These are phyloP conservation scores for Spodoptera exigua DNA, from an alignment of 2,888 invertebrate genomes.

Conservation along the genomic window DNA sequence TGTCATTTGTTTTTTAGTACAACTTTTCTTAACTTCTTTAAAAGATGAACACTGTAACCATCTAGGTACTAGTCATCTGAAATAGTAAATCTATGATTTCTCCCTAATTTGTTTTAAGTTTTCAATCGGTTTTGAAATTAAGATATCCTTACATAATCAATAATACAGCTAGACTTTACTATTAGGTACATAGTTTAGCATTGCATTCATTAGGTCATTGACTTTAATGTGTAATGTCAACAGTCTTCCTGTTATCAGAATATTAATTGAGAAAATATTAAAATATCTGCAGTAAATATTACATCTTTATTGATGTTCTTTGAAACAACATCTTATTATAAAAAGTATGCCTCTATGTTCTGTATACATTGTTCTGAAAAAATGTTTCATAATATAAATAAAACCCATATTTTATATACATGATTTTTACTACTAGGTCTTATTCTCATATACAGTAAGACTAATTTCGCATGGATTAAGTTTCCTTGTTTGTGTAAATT, in stretches of 20 bases:
- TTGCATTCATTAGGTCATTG: conserved; percentile 31
- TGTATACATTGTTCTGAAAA: too few species aligned
- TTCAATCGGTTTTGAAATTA: not conserved
- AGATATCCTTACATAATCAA: conserved; percentile 38
- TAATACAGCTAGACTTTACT: conserved; percentile 28
- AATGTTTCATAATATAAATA: too few species aligned
- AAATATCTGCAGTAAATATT: too few species aligned
- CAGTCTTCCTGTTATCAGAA: conserved; percentile 1
- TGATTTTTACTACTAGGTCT: not conserved
- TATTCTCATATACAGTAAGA: conserved; percentile 1
- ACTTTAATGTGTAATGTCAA: conserved; percentile 25
- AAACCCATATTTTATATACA: too few species aligned
- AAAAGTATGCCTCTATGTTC: too few species aligned
- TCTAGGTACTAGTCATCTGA: too few species aligned
- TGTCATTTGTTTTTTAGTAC: too few species aligned
- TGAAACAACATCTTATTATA: too few species aligned
- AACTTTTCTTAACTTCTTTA: too few species aligned
- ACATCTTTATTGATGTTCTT: too few species aligned
- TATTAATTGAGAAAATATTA: not conserved
- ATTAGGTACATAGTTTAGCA: conserved; percentile 13
- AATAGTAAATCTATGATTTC: too few species aligned
- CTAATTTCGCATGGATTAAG: conserved; percentile 9
- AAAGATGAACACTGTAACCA: too few species aligned
- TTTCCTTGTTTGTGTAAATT: conserved; percentile 16
- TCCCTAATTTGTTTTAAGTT: not conserved